phyloP scores from a whole-genome alignment of 2,113 vertebrate genomes.

The Nibea coibor region DNA sequence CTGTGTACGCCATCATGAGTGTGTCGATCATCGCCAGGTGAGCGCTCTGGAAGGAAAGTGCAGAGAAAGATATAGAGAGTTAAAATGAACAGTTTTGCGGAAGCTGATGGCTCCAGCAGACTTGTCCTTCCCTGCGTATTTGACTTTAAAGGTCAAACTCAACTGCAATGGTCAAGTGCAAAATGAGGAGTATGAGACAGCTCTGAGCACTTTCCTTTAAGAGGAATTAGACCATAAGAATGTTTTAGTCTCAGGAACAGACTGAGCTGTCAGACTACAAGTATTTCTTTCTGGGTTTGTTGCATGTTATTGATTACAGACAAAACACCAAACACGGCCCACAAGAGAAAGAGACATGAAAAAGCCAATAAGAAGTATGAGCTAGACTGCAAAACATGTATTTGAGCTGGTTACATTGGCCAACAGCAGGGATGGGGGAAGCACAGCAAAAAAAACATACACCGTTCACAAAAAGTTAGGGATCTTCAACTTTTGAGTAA shows the following conservation, averaged over 20 bases:
- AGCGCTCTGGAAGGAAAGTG: slow-evolving; percentile 85
- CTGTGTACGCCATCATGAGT: slow-evolving; percentile 96
- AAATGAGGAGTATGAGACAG: slow-evolving; percentile 3
- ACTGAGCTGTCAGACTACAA: not conserved
- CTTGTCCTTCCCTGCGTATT: not conserved
- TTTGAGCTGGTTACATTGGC: not conserved
- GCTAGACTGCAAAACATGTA: not conserved
- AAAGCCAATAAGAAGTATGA: not conserved
- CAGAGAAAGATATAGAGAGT: slow-evolving; percentile 15
- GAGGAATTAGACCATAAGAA: not conserved
- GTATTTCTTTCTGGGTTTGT: too few species aligned
- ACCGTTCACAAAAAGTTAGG: too few species aligned
- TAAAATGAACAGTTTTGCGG: not conserved
- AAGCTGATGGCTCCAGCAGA: not conserved
- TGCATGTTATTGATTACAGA: not conserved
- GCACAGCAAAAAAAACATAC: not conserved
- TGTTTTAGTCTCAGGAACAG: not conserved
- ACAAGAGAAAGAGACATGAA: not conserved
- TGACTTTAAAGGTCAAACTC: not conserved
- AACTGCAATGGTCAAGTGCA: not conserved
- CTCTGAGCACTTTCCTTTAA: not conserved
- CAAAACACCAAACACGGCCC: not conserved
- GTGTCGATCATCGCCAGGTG: slow-evolving; percentile 97
- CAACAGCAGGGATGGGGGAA: not conserved
- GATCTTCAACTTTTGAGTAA: too few species aligned